phyloP scores from a whole-genome alignment of 2,113 vertebrate species.

The Saimiri boliviensis region DNA sequence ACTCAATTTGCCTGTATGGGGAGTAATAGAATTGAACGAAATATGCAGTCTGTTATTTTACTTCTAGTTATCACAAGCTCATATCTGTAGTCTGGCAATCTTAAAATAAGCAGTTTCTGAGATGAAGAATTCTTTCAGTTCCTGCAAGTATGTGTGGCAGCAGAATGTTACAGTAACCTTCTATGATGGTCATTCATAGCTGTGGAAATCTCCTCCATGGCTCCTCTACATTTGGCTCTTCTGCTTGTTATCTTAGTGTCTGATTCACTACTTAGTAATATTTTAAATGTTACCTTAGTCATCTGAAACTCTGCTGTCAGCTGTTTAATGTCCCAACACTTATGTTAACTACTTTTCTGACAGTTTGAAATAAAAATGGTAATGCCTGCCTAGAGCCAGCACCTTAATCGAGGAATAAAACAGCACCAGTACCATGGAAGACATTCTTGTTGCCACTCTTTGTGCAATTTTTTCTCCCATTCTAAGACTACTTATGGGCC shows the following conservation, averaged over 20 bases:
- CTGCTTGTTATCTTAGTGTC: not conserved
- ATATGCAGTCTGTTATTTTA: not conserved
- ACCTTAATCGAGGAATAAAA: conserved; percentile 1
- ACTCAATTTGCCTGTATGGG: not conserved
- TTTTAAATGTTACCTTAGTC: not conserved
- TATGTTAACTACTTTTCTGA: conserved; percentile 1
- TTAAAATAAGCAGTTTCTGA: not conserved
- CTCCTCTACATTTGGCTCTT: not conserved
- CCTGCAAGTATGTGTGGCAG: not conserved
- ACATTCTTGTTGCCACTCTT: not conserved
- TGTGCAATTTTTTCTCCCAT: not conserved
- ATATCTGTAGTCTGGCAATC: not conserved
- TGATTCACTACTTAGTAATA: not conserved
- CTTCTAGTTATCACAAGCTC: not conserved
- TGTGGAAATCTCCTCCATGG: not conserved
- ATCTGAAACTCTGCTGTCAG: not conserved
- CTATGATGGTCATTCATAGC: too few species aligned
- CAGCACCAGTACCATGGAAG: not conserved
- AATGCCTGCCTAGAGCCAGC: not conserved
- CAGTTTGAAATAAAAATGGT: not conserved
- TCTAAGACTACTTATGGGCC: not conserved
- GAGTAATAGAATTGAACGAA: not conserved
- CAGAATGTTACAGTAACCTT: not conserved
- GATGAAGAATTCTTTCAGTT: not conserved
- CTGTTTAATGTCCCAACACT: not conserved